phyloP scores from a whole-genome alignment of 2,113 vertebrate species.

The Pelecanus crispus region DNA sequence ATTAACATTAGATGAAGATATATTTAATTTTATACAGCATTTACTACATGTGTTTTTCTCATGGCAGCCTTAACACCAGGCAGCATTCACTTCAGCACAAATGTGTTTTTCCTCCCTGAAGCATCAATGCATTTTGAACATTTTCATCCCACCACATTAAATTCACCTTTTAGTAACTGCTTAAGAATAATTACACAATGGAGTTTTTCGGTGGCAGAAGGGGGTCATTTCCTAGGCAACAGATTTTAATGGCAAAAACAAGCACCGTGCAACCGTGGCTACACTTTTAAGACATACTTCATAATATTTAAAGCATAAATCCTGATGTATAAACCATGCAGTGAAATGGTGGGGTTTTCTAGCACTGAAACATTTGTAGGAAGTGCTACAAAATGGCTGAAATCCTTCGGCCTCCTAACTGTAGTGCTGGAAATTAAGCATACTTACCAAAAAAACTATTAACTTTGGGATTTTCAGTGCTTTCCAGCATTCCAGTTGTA shows the following conservation, averaged over 20 bases:
- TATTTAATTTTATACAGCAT: neutral
- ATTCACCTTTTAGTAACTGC: slow-evolving; percentile 10
- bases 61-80: neutral
- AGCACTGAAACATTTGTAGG: neutral
- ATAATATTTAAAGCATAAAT: neutral
- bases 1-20: neutral
- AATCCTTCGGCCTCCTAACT: neutral
- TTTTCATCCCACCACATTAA: neutral
- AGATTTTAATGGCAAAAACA: neutral
- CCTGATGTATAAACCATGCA: neutral
- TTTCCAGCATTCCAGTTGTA: neutral
- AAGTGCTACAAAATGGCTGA: neutral
- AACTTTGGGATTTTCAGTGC: neutral
- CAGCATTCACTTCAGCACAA: neutral
- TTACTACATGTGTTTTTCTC: neutral
- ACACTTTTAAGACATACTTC: neutral
- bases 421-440: neutral
- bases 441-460: neutral
- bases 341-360: neutral
- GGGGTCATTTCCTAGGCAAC: slow-evolving; percentile 57
- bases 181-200: neutral
- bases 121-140: neutral
- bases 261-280: neutral
- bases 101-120: neutral
- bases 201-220: neutral